These are phyloP conservation scores for Thaumatotibia leucotreta DNA, from an alignment of 1,140 invertebrate species.

Conservation along the genomic window DNA sequence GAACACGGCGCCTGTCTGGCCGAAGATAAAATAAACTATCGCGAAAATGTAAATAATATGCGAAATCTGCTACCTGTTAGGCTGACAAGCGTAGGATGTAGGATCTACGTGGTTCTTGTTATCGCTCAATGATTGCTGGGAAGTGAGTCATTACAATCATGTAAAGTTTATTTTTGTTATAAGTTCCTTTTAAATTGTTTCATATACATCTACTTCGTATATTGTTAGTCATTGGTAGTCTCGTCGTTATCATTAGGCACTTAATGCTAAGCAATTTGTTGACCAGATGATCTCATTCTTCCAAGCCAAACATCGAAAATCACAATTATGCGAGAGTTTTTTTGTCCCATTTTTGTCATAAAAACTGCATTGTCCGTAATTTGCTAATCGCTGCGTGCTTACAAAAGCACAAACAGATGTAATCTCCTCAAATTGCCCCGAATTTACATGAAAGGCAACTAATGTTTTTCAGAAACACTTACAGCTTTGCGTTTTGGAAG, in stretches of 20 bases:
- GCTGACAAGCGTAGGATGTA: constrained; percentile 23
- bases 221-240: neutral
- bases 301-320: neutral
- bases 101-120: constrained; percentile 3
- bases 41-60: constrained; percentile 44
- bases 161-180: neutral
- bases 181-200: neutral
- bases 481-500: neutral
- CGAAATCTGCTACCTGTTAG: constrained; percentile 35
- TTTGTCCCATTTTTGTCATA: neutral
- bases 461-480: neutral
- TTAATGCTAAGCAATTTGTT: neutral
- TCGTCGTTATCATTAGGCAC: neutral
- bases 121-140: neutral
- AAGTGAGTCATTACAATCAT: neutral
- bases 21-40: constrained; percentile 50
- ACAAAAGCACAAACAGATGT: neutral
- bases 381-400: neutral
- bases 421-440: neutral
- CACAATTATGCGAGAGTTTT: neutral
- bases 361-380: constrained; percentile 1
- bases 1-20: constrained; percentile 46
- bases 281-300: neutral
- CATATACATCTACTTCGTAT: neutral
- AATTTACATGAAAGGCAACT: neutral